phyloP scores from a whole-genome alignment of 2,797 vertebrate species.

The Pampus argenteus region DNA sequence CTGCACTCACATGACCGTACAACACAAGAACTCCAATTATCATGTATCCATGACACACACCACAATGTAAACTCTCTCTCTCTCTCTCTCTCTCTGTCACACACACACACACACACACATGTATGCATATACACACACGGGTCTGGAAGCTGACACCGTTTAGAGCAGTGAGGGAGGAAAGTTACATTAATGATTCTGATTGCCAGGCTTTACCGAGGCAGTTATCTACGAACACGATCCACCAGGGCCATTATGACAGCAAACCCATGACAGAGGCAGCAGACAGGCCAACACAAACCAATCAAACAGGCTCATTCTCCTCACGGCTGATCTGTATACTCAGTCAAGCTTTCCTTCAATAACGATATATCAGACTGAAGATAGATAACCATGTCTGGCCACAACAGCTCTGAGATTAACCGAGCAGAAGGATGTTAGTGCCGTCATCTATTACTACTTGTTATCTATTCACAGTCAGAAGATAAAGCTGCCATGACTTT shows the following conservation, averaged over 20 bases:
- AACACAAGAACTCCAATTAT: slow-evolving; percentile 18
- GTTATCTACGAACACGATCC: slow-evolving; percentile 69
- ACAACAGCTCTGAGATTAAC: slow-evolving; percentile 36
- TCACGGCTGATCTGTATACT: slow-evolving; percentile 37
- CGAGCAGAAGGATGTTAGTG: background rate
- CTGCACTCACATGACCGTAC: slow-evolving; percentile 9
- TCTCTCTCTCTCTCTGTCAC: too few relatives aligned
- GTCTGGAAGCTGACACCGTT: slow-evolving; percentile 75
- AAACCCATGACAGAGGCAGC: slow-evolving; percentile 37
- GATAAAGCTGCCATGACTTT: background rate
- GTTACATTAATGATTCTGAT: slow-evolving; percentile 81
- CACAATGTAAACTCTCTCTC: too few relatives aligned
- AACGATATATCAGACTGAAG: slow-evolving; percentile 49
- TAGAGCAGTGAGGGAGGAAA: slow-evolving; percentile 74
- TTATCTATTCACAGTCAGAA: background rate
- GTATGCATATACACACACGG: background rate
- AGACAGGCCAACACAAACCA: slow-evolving; percentile 48
- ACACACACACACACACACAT: too few relatives aligned
- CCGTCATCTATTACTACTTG: slow-evolving; percentile 9
- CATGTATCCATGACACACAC: slow-evolving; percentile 4
- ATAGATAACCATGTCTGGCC: slow-evolving; percentile 28
- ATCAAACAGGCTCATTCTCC: slow-evolving; percentile 63
- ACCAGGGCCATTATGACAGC: slow-evolving; percentile 49
- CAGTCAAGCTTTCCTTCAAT: slow-evolving; percentile 35
- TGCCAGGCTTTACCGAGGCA: slow-evolving; percentile 60